A percentile compares a stretch with the other conserved stretches of the same genome.
phyloP scores from a whole-genome alignment of 1,140 invertebrate genomes.

The Coenobita brevimanus region DNA sequence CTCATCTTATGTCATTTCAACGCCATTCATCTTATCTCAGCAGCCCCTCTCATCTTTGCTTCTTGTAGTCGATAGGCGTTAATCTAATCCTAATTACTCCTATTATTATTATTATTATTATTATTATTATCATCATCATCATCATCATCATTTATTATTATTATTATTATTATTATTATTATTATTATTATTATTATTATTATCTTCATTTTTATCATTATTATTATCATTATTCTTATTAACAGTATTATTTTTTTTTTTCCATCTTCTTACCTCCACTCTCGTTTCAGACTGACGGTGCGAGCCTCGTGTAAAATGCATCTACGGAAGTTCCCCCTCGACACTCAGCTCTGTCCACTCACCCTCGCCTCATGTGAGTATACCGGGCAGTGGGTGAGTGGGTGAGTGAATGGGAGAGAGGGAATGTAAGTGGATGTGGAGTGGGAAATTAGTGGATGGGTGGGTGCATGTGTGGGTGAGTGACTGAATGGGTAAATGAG shows the following conservation, averaged over 20 bases:
- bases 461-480: not conserved
- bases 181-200: not conserved
- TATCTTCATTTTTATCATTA: too few species aligned
- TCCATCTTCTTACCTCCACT: not conserved
- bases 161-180: too few species aligned
- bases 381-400: not conserved
- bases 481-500: too few species aligned
- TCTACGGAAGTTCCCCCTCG: slow-evolving; percentile 80
- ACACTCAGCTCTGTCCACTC: slow-evolving; percentile 78
- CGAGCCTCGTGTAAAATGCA: slow-evolving; percentile 81
- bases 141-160: too few species aligned
- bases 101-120: too few species aligned
- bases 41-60: too few species aligned
- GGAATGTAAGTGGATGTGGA: not conserved
- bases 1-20: too few species aligned
- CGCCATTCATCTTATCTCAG: too few species aligned
- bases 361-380: slow-evolving; percentile 79
- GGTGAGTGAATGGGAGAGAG: not conserved
- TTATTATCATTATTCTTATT: too few species aligned
- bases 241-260: not conserved
- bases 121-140: too few species aligned
- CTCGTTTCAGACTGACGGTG: slow-evolving; percentile 78
- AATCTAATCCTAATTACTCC: too few species aligned
- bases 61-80: too few species aligned
- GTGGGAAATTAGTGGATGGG: not conserved